Evolutionary conservation across 2,888 invertebrate species (phyloP).

Genomic region (Dexiosoma caninum): DNA sequence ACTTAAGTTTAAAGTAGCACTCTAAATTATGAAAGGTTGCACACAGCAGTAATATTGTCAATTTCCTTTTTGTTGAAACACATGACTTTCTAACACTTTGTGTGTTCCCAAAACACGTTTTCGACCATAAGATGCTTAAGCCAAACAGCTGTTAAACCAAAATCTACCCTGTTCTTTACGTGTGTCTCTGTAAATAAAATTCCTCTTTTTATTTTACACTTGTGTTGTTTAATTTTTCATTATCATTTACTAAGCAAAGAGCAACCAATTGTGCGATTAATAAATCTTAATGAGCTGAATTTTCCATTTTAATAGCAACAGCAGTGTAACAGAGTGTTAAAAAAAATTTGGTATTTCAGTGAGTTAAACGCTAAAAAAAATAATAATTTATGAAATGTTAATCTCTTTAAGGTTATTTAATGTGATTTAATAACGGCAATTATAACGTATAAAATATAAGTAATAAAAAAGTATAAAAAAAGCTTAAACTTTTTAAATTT

Average conservation of each 20-base stretch:
- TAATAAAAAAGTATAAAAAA: not conserved
- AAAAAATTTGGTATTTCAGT: not conserved
- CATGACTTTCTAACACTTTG: too few relatives aligned
- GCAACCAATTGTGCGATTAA: not conserved
- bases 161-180: not conserved
- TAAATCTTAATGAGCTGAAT: not conserved
- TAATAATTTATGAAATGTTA: not conserved
- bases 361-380: not conserved
- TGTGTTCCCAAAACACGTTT: too few relatives aligned
- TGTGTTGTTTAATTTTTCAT: not conserved
- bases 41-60: too few relatives aligned
- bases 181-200: not conserved
- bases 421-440: slow-evolving; percentile 8
- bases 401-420: not conserved
- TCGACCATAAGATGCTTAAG: slow-evolving; percentile 19
- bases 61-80: too few relatives aligned
- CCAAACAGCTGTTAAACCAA: slow-evolving; percentile 35
- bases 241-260: not conserved
- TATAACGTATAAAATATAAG: not conserved
- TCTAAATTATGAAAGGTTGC: too few relatives aligned
- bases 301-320: not conserved
- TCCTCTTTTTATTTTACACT: not conserved
- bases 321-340: not conserved
- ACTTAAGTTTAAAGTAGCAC: too few relatives aligned
- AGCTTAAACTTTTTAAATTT: not conserved